Conservation (phyloP, 2,888 invertebrate species). For the Meghimatium bilineatum region DNA sequence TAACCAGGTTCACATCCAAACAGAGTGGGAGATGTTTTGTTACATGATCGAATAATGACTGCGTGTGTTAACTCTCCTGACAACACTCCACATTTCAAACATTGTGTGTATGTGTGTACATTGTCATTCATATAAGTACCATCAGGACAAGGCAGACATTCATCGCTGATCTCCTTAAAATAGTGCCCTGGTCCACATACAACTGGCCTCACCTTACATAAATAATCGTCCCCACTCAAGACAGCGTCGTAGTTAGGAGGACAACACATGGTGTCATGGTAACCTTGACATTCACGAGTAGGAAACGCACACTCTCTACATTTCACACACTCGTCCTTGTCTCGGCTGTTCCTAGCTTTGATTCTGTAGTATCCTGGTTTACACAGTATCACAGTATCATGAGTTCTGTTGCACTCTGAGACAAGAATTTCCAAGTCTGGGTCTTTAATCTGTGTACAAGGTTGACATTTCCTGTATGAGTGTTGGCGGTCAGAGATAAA, state of each 20-base stretch:
- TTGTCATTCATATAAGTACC: neutral
- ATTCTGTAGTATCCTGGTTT: neutral
- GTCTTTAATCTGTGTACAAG: neutral
- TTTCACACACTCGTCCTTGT: neutral
- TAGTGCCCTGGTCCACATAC: neutral
- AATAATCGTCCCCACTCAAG: neutral
- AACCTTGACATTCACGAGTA: neutral
- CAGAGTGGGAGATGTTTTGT: neutral
- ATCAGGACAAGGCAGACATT: neutral
- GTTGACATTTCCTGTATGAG: neutral
- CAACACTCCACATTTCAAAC: neutral
- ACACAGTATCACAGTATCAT: neutral
- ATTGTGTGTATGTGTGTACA: neutral
- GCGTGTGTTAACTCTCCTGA: neutral
- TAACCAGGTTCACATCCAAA: neutral
- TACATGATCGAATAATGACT: neutral
- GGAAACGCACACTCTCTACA: neutral
- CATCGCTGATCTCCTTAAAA: neutral
- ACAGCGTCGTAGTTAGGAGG: neutral
- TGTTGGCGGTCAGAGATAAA: too few species aligned
- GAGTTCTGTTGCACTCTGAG: neutral
- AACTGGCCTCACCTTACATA: neutral
- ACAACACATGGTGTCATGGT: neutral
- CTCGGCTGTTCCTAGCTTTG: neutral
- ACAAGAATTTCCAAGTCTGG: neutral